phyloP scores from a whole-genome alignment of 2,888 invertebrate genomes.

The Rhagium mordax region DNA sequence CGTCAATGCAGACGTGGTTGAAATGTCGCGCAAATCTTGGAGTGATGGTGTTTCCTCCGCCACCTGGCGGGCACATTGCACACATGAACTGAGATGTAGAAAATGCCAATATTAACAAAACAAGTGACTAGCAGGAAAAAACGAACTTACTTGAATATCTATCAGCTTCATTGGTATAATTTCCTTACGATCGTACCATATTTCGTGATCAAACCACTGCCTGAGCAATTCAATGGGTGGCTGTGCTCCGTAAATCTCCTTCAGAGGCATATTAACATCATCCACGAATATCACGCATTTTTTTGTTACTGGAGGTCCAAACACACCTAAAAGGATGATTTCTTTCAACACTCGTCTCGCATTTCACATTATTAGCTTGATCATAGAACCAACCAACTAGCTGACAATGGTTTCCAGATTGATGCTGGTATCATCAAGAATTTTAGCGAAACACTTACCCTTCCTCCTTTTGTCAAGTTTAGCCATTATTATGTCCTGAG shows the following conservation, averaged over 20 bases:
- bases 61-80: slow-evolving; percentile 89
- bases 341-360: neutral
- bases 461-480: slow-evolving; percentile 94
- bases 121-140: neutral
- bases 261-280: slow-evolving; percentile 95
- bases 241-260: slow-evolving; percentile 93
- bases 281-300: slow-evolving; percentile 93
- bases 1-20: slow-evolving; percentile 88
- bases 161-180: slow-evolving; percentile 84
- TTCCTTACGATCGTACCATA: slow-evolving; percentile 92
- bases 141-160: slow-evolving; percentile 82
- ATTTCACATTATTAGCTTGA: neutral
- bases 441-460: too few relatives aligned
- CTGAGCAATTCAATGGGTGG: slow-evolving; percentile 94
- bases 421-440: neutral
- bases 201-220: slow-evolving; percentile 91
- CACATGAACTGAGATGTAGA: slow-evolving; percentile 79
- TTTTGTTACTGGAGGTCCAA: slow-evolving; percentile 93
- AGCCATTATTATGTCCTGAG: slow-evolving; percentile 95
- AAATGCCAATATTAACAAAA: too few relatives aligned
- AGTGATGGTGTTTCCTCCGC: slow-evolving; percentile 85
- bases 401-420: too few relatives aligned
- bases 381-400: too few relatives aligned
- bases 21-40: slow-evolving; percentile 91
- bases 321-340: slow-evolving; percentile 77